These are phyloP conservation scores for Brachypodius melanocephalos DNA, from an alignment of 2,113 vertebrate genomes.

Conservation along the genomic window DNA sequence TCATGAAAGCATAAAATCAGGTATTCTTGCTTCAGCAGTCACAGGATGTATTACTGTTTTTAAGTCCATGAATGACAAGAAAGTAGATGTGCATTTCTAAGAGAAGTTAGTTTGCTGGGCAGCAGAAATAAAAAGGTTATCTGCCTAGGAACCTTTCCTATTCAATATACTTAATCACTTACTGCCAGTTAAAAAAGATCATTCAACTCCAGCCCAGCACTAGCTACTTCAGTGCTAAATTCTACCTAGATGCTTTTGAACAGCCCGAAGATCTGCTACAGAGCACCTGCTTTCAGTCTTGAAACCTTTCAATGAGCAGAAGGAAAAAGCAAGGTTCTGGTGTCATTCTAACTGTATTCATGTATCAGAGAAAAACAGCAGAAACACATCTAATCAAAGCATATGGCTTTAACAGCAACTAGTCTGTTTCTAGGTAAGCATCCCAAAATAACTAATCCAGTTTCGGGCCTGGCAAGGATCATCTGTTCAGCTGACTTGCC, in stretches of 20 bases:
- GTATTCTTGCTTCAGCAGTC: not conserved
- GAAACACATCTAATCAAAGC: not conserved
- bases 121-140: not conserved
- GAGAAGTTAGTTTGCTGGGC: not conserved
- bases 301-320: not conserved
- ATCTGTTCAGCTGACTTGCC: accelerated
- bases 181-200: not conserved
- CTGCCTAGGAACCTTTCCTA: not conserved
- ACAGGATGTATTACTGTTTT: not conserved
- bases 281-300: not conserved
- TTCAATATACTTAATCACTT: not conserved
- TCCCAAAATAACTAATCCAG: not conserved
- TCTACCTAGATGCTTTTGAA: not conserved
- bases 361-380: not conserved
- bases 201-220: not conserved
- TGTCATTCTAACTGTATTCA: not conserved
- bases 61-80: not conserved
- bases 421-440: not conserved
- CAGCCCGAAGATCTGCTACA: not conserved
- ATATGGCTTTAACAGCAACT: not conserved
- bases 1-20: not conserved
- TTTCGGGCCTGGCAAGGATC: not conserved
- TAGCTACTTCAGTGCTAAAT: not conserved
- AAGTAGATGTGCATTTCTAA: not conserved
- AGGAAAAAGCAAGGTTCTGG: not conserved